These are phyloP conservation scores for Callinectes sapidus DNA, from an alignment of 2,888 invertebrate genomes.

Conservation along the genomic window DNA sequence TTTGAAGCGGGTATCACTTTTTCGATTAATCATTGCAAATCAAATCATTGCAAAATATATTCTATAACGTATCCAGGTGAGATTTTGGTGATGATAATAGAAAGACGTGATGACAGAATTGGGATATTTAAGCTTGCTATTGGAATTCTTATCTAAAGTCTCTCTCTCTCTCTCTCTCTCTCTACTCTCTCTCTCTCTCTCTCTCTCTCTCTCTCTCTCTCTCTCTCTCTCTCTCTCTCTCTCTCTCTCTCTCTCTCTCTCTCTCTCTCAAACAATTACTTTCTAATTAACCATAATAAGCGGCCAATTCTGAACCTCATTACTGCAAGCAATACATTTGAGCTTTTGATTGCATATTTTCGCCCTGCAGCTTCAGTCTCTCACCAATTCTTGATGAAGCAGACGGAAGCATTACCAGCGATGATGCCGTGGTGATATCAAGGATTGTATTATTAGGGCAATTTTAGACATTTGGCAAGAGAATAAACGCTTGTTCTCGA, in stretches of 20 bases:
- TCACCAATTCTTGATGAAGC: not conserved
- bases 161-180: no score
- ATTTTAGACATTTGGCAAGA: no score
- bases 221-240: not conserved
- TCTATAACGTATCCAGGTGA: no score
- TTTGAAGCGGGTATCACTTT: not conserved
- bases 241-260: slow-evolving; percentile 40
- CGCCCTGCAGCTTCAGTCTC: not conserved
- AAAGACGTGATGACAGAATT: no score
- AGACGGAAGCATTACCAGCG: not conserved
- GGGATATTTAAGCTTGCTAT: no score
- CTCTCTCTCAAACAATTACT: not conserved
- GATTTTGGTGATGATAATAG: no score
- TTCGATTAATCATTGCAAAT: no score
- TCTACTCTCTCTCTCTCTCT: no score
- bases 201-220: not conserved
- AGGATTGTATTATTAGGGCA: not conserved
- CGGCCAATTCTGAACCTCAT: not conserved
- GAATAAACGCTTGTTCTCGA: not conserved
- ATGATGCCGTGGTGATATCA: not conserved
- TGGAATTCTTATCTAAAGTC: no score
- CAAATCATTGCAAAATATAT: no score
- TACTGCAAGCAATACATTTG: not conserved
- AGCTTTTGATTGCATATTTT: not conserved
- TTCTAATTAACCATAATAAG: not conserved